Conservation (phyloP, 2,113 vertebrate genomes). For the pig (Sus scrofa) region T2T-Sscrofa CM000815.6:89212501-89213000, state of each 20-base stretch:
- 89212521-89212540: background rate
- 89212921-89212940: background rate
- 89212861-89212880: background rate
- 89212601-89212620: too few relatives aligned
- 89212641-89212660: too few relatives aligned
- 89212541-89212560: background rate
- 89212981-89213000: background rate
- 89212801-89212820: background rate
- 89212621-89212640: too few relatives aligned
- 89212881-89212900: background rate
- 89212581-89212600: too few relatives aligned
- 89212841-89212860: background rate
- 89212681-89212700: too few relatives aligned
- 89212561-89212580: background rate
- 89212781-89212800: background rate
- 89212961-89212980: background rate
- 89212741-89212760: too few relatives aligned
- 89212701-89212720: too few relatives aligned
- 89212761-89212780: too few relatives aligned
- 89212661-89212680: too few relatives aligned
- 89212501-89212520: background rate
- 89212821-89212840: background rate
- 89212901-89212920: background rate
- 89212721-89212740: too few relatives aligned
- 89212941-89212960: background rate